Evolutionary conservation across 2,888 invertebrate species (phyloP), one percentile per base, ranked within the genome.

Genomic region (Plagodis dolabraria): DNA sequence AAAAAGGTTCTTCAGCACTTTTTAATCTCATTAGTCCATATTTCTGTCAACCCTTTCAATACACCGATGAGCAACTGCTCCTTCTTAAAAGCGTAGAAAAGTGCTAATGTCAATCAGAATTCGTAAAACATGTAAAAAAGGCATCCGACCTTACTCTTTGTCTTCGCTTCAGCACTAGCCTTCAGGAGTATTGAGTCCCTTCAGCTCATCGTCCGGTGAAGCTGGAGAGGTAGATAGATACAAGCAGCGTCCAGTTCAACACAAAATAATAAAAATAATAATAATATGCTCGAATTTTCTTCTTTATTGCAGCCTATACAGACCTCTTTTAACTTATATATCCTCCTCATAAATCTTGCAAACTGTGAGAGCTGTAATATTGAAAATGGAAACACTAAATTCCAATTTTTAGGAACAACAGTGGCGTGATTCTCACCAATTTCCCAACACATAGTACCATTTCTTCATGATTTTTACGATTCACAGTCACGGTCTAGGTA

Each of bases 401-500:
- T 53, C 53, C 50, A 62, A 60, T 64, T 64, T 65, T 64, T 52
- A 53, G 54, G 45, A 54, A 58, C 58, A 59, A 62, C 57, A 48
- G 62, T 67, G 63, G 63, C 65, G 68, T 60, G 69, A 74, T 71
- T 69, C 63, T 64, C 68, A 57, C 59, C 67, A 72, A 75, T 74
- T 73, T 72, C 71, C 67, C 66, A 69, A 70, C 70, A 67, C 64
- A 69, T 69, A 63, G 64, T 64, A 57, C 54, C 60, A 58, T 71
- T 71, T 69, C 70, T 36, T 12, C 58, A 64, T 71, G 63, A 72
- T 77, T 79, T 79, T 78, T 70, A 79, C 75, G 67, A 75, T 74
- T 67, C 61, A 50, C 51, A 69, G 75, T 76, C 76, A 78, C 70
- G 69, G 68, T 66, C 40, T 49, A 43, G 0, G 34, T 48, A 12